Conservation (phyloP, 2,113 vertebrate genomes). For the Irena cyanogastra region DNA sequence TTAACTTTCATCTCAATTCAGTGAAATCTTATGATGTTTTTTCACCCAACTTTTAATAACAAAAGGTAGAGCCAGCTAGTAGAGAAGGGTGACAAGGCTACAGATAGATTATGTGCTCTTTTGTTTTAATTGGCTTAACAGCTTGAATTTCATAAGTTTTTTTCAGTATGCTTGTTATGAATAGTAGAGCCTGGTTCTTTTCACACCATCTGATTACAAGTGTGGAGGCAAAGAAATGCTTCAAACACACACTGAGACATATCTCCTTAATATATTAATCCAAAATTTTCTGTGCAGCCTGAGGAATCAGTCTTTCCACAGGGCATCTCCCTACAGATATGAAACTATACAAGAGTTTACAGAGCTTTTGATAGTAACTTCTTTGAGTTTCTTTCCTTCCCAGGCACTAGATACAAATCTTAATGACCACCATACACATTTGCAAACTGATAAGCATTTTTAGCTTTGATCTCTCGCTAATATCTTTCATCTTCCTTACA, state of each 20-base stretch:
- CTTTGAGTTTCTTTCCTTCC: not conserved
- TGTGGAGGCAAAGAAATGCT: not conserved
- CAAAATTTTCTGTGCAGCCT: not conserved
- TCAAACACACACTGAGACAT: not conserved
- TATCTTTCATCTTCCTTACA: not conserved
- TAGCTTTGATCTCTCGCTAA: not conserved
- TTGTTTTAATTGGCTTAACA: not conserved
- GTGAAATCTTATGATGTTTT: accelerated
- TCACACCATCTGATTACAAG: not conserved
- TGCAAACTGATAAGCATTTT: not conserved
- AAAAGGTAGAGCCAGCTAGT: not conserved
- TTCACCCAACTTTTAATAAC: not conserved
- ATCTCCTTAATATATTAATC: not conserved
- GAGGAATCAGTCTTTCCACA: not conserved
- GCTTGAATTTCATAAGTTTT: not conserved
- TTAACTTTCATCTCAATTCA: not conserved
- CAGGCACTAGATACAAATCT: not conserved
- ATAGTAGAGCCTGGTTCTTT: not conserved
- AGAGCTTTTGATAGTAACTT: not conserved
- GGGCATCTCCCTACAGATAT: not conserved
- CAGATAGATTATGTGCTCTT: not conserved
- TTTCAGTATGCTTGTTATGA: not conserved
- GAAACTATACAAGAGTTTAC: not conserved
- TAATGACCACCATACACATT: not conserved
- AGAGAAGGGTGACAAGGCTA: not conserved